Conservation (phyloP, 2,797 vertebrate genomes). For the Typhlichthys subterraneus region DNA sequence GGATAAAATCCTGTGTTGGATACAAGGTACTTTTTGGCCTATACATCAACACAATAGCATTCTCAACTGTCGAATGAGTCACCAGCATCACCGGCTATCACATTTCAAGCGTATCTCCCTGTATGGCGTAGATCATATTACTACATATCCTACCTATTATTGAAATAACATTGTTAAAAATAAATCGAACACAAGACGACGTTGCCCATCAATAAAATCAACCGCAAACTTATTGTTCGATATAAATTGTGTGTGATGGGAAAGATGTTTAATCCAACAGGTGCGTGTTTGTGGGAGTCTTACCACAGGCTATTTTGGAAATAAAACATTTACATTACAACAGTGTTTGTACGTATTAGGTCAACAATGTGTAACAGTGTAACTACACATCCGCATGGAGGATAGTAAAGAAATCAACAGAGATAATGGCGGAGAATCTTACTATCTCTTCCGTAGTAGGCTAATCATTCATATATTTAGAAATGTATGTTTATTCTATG, state of each 20-base stretch:
- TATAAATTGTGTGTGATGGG: too few species aligned
- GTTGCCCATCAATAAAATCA: too few species aligned
- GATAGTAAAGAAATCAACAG: slow-evolving; percentile 4
- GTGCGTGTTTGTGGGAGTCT: too few species aligned
- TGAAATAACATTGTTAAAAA: background rate
- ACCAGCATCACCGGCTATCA: slow-evolving; percentile 30
- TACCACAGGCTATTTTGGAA: background rate
- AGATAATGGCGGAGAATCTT: background rate
- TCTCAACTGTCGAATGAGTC: slow-evolving; percentile 33
- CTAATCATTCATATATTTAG: too few species aligned
- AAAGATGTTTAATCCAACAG: too few species aligned
- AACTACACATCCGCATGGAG: slow-evolving; percentile 36
- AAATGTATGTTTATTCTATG: too few species aligned
- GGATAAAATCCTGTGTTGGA: too few species aligned
- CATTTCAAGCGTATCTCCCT: slow-evolving; percentile 9
- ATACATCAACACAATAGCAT: background rate
- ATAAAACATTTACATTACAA: too few species aligned
- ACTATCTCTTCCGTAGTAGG: background rate
- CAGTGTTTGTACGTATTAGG: too few species aligned
- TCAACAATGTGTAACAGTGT: too few species aligned
- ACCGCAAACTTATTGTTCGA: too few species aligned
- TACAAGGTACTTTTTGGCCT: slow-evolving; percentile 18
- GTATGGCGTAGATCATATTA: slow-evolving; percentile 7
- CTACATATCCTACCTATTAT: background rate
- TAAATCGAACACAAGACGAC: background rate